Conservation (phyloP, 1,140 invertebrate genomes). For the Hesperophylax magnus region DNA sequence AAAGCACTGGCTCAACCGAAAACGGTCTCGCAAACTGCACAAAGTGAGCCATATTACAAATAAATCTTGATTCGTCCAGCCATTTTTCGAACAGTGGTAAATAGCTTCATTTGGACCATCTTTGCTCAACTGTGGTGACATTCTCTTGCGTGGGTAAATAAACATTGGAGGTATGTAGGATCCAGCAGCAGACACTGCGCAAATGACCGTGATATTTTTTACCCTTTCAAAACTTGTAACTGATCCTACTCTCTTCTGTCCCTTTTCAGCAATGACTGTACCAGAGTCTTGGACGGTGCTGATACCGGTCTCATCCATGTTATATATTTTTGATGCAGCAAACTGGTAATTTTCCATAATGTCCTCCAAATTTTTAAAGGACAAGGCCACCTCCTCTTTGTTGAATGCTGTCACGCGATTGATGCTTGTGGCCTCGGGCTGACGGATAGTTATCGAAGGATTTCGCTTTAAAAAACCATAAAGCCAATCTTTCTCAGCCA, state of each 20-base stretch:
- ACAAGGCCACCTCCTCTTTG: constrained; percentile 59
- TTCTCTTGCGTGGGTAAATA: constrained; percentile 61
- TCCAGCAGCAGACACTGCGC: constrained; percentile 60
- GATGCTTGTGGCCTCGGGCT: constrained; percentile 60
- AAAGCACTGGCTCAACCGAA: constrained; percentile 53
- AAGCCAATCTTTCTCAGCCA: constrained; percentile 12
- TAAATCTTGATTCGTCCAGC: constrained; percentile 60
- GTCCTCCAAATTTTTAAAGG: constrained; percentile 61
- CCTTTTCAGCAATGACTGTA: constrained; percentile 62
- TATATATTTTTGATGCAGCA: constrained; percentile 60
- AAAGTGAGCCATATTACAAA: constrained; percentile 67
- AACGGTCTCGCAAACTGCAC: constrained; percentile 59
- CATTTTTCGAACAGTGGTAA: constrained; percentile 59
- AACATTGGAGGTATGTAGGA: constrained; percentile 60
- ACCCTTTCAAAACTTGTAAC: constrained; percentile 63
- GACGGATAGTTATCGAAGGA: constrained; percentile 56
- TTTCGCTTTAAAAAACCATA: background rate
- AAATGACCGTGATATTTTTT: constrained; percentile 59
- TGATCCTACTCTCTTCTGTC: constrained; percentile 61
- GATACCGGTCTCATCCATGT: too few species aligned
- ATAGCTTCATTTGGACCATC: constrained; percentile 60
- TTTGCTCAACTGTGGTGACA: constrained; percentile 57
- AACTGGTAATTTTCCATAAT: constrained; percentile 61
- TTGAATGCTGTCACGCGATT: constrained; percentile 60
- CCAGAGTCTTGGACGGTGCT: constrained; percentile 63